Base-by-base conservation (phyloP, 2,888 invertebrate genomes). In the Lathronympha strigana region DNA sequence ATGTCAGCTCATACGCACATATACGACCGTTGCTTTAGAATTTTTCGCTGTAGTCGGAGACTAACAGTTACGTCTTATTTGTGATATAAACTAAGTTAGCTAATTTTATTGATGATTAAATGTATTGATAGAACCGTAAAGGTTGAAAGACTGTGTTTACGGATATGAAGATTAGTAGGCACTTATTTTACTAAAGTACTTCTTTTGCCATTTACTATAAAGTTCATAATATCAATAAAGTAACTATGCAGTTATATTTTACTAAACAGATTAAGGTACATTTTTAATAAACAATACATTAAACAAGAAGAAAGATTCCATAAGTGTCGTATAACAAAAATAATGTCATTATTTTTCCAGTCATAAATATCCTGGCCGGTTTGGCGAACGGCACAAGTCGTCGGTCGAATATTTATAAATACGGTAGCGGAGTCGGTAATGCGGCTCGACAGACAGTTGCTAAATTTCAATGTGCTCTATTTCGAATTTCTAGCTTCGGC, bases 381-480 rank as follows among this genome's bases (percentile, higher is more conserved):
- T 80, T 80, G 76, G 76, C 77, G 76, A 75, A 75, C 78, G 80
- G 79, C 80, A 83, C 80, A 83, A 85, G 84, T 82, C 80, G 82
- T 83, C 81, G 76, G 75, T 77, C 71, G 83, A 88, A 86, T 87
- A 88, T 89, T 88, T 90, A 88, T 90, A 89, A 88, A 89, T 88
- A 86, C 86, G 79, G 84, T 81, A 83, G 87, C 82, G 75, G 76
- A 82, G 78, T 80, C 83, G 76, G 87, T 87, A 87, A 88, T 86
- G 84, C 82, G 81, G 76, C 81, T 78, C 82, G 86, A 85, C 87
- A 85, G 88, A 86, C 91, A 92, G 91, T 90, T 90, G 91, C 88
- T 90, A 90, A 88, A 91, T 91, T 88, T 91, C 90, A 90, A 86
- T 86, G 86, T 85, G 90, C 80, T 87, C 89, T 83, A 89, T 83